Evolutionary conservation across 1,140 invertebrate genomes (phyloP).

Genomic region (Zaprionus africanus): DNA sequence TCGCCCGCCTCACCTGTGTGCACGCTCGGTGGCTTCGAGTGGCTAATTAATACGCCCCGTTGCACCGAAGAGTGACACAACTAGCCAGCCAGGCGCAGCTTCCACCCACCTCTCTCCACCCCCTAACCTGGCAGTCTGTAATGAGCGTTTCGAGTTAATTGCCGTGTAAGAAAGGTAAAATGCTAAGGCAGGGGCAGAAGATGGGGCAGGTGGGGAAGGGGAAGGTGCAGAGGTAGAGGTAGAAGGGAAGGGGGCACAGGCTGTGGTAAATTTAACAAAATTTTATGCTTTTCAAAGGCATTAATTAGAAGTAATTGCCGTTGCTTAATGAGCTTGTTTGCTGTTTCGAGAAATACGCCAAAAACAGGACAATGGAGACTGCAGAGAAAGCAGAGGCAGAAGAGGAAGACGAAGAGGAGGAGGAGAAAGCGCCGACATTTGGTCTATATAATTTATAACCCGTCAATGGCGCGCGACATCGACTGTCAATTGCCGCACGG

Average conservation of each 20-base stretch:
- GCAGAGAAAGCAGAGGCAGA: not conserved
- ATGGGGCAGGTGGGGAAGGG: not conserved
- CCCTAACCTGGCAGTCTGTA: slow-evolving; percentile 52
- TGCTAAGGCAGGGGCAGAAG: slow-evolving; percentile 3
- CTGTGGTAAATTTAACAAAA: slow-evolving; percentile 69
- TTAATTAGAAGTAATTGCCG: slow-evolving; percentile 78
- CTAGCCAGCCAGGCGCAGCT: slow-evolving; percentile 47
- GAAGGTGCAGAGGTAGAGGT: no score
- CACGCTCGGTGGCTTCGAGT: slow-evolving; percentile 62
- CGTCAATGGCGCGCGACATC: slow-evolving; percentile 40
- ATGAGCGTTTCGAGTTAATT: slow-evolving; percentile 81
- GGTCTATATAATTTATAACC: slow-evolving; percentile 57
- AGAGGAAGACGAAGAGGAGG: not conserved
- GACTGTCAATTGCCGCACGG: slow-evolving; percentile 26
- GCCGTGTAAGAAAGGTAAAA: slow-evolving; percentile 70
- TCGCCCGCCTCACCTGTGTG: slow-evolving; percentile 8
- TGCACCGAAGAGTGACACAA: slow-evolving; percentile 65
- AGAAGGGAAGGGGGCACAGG: not conserved
- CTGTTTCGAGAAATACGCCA: slow-evolving; percentile 7
- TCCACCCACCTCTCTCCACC: slow-evolving; percentile 19
- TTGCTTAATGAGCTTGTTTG: slow-evolving; percentile 69
- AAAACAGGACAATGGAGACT: slow-evolving; percentile 3
- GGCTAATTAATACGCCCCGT: slow-evolving; percentile 79
- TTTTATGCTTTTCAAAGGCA: slow-evolving; percentile 68
- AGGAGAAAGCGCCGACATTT: not conserved